Conservation (phyloP, 1,140 invertebrate genomes). For the Procambarus clarkii region DNA sequence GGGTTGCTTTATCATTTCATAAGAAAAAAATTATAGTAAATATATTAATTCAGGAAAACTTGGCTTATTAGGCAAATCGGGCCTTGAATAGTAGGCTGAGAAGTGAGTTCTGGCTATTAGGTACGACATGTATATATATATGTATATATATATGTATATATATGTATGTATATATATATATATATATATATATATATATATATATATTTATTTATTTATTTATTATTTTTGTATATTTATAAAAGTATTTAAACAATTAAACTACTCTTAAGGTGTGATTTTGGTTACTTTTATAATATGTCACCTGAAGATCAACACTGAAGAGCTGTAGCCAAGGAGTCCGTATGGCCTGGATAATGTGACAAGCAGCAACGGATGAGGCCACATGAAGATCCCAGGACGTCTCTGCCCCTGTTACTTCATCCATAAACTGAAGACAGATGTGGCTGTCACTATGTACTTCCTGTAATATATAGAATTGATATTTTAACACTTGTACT, state of each 20-base stretch:
- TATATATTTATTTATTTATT: neutral
- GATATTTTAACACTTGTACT: too few species aligned
- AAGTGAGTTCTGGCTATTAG: too few species aligned
- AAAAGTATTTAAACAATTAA: neutral
- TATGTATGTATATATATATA: neutral
- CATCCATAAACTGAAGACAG: constrained; percentile 40
- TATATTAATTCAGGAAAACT: too few species aligned
- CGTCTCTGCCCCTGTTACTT: constrained; percentile 29
- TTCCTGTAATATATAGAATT: neutral
- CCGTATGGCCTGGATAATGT: constrained; percentile 47
- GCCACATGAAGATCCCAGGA: constrained; percentile 45
- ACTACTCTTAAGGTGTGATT: constrained; percentile 2
- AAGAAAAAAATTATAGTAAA: too few species aligned
- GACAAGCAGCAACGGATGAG: constrained; percentile 31
- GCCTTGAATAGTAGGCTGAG: too few species aligned
- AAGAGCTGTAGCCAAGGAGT: constrained; percentile 45
- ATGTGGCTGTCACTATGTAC: constrained; percentile 43
- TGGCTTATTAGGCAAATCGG: too few species aligned
- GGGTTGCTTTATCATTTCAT: too few species aligned
- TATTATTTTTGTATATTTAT: neutral
- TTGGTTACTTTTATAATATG: constrained; percentile 25
- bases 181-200: neutral
- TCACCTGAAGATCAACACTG: constrained; percentile 48
- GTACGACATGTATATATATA: neutral
- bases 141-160: neutral